Evolutionary conservation across 2,888 invertebrate species (phyloP), one percentile per base, ranked within the genome.

Genomic region (Callimorpha dominula): DNA sequence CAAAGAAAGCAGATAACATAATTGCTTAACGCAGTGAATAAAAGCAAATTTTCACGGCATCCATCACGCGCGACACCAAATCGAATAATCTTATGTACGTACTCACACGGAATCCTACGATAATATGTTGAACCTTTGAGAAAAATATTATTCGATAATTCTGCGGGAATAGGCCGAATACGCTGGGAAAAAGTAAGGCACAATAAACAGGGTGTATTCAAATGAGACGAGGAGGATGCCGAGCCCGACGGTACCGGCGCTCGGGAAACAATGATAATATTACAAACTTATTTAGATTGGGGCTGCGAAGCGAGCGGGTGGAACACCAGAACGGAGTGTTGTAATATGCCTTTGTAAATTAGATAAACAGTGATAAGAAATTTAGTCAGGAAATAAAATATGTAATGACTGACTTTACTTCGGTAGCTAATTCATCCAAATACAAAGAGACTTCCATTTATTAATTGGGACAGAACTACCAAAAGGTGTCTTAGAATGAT

Each of bases 181-280:
- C 86, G 85, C 86, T 83, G 81, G 85, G 81, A 86, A 88, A 88
- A 88, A 89, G 87, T 87, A 89, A 89, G 88, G 88, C 88, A 91
- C 93, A 94, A 93, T 94, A 94, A 92, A 93, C 93, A 93, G 93
- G 92, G 91, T 85, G 90, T 94, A 94, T 94, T 94, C 94, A 94
- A 94, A 94, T 94, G 92, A 94, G 89, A 83, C 82, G 85, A 68
- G 62, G 68, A 54, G 66, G 65, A 60, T 31, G 57, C 20, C 88
- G n/a, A 40, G 50, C 60, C n/a, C 84, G 68, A 76, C 71, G 79
- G 78, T 14, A 84, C 88, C 84, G 71, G 65, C 84, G 83, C 78
- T 88, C 88, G 88, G 81, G 89, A 92, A 93, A 94, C 94, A 94
- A 94, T 94, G 93, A 94, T 94, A 92, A 94, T 93, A 93, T 94